A percentile compares a stretch with the other conserved stretches of the same genome.
These are phyloP conservation scores for Arothron firmamentum DNA, from an alignment of 2,113 vertebrate genomes.

Conservation along the genomic window DNA sequence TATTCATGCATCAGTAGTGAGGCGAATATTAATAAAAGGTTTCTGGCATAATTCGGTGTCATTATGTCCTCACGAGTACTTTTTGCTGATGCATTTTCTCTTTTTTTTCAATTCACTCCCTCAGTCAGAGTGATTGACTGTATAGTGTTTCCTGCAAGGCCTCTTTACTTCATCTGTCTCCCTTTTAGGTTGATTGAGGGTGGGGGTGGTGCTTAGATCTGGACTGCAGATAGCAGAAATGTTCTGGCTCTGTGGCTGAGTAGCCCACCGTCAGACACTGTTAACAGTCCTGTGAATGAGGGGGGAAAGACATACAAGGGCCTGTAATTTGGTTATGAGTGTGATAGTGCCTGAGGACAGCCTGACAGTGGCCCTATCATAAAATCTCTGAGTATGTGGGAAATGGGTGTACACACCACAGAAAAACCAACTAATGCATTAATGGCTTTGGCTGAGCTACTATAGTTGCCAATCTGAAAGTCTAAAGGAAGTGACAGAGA, in stretches of 20 bases:
- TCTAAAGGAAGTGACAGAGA: conserved; percentile 19
- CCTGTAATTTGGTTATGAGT: conserved; percentile 61
- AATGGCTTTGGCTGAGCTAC: conserved; percentile 27
- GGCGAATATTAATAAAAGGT: too few species aligned
- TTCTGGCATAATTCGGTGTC: too few species aligned
- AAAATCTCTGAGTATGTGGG: conserved; percentile 28
- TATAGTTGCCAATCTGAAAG: conserved; percentile 13
- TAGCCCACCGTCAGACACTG: conserved; percentile 40
- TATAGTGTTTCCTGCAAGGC: conserved; percentile 35
- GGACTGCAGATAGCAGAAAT: conserved; percentile 46
- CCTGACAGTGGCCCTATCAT: conserved; percentile 35
- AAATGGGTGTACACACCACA: conserved; percentile 48
- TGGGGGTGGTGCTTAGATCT: conserved; percentile 32
- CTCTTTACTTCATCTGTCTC: conserved; percentile 31
- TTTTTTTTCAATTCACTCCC: conserved; percentile 4
- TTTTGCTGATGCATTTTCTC: conserved; percentile 26
- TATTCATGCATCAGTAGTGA: too few species aligned
- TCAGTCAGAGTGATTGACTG: conserved; percentile 12
- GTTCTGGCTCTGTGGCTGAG: conserved; percentile 40
- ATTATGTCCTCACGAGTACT: conserved; percentile 5
- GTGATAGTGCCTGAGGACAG: conserved; percentile 32
- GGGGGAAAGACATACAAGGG: conserved; percentile 28
- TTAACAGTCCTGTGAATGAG: conserved; percentile 55
- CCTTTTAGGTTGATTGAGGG: conserved; percentile 28
- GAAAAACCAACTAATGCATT: conserved; percentile 50